Percentiles rank a stretch among this genome's conserved stretches.
Conservation (phyloP, 2,888 invertebrate species). For the Hemistola chrysoprasaria region DNA sequence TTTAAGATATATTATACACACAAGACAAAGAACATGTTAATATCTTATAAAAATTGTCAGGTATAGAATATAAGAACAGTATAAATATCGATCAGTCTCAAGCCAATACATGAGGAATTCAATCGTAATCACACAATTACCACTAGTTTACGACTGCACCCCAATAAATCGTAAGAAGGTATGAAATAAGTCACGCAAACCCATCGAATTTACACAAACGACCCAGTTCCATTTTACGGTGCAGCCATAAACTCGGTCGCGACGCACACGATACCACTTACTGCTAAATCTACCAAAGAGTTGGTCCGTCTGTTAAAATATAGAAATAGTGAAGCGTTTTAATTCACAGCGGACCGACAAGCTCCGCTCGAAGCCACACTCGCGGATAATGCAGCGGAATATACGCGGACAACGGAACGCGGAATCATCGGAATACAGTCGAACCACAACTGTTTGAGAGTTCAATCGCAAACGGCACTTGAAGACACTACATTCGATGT, state of each 20-base stretch:
- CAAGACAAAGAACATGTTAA: conserved; percentile 37
- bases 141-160: conserved; percentile 35
- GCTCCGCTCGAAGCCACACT: conserved; percentile 48
- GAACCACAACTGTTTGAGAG: conserved; percentile 37
- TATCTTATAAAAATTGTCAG: conserved; percentile 50
- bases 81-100: conserved; percentile 72
- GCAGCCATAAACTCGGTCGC: conserved; percentile 44
- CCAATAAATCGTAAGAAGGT: neutral
- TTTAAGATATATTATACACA: conserved; percentile 24
- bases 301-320: conserved; percentile 72
- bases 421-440: conserved; percentile 16
- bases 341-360: conserved; percentile 33
- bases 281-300: conserved; percentile 66
- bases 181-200: conserved; percentile 2
- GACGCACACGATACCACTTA: conserved; percentile 48
- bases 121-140: conserved; percentile 44
- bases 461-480: conserved; percentile 24
- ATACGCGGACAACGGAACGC: conserved; percentile 25
- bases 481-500: neutral
- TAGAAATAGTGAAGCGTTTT: conserved; percentile 35
- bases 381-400: conserved; percentile 41
- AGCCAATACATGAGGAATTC: conserved; percentile 62
- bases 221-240: conserved; percentile 28
- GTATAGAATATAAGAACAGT: conserved; percentile 55
- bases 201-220: conserved; percentile 21